Conservation (phyloP, 2,888 invertebrate species). For the Mesochorus sp. region DNA sequence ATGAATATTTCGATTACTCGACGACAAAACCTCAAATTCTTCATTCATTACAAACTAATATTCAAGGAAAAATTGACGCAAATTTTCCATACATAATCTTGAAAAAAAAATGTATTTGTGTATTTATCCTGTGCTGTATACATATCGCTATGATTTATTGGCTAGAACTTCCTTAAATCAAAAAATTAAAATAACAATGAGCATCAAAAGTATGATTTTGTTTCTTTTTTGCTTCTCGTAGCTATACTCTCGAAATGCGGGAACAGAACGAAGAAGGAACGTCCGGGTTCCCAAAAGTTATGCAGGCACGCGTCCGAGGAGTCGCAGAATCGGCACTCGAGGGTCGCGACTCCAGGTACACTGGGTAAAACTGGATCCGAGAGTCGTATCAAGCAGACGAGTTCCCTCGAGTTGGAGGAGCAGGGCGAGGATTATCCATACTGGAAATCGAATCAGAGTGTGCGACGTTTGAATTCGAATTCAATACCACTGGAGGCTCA, state of each 20-base stretch:
- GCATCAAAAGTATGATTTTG: background rate
- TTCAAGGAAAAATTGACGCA: background rate
- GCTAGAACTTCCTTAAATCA: too few relatives aligned
- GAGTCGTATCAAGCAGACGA: slow-evolving; percentile 83
- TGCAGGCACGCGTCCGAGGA: slow-evolving; percentile 79
- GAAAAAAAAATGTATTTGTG: too few relatives aligned
- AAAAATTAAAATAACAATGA: slow-evolving; percentile 1
- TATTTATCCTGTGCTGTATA: too few relatives aligned
- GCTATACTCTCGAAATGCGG: slow-evolving; percentile 72
- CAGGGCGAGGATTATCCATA: slow-evolving; percentile 77
- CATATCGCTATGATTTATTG: too few relatives aligned
- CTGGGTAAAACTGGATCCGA: slow-evolving; percentile 81
- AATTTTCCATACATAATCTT: background rate
- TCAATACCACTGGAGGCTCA: slow-evolving; percentile 78
- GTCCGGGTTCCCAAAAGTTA: slow-evolving; percentile 72
- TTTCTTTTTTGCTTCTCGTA: slow-evolving; percentile 16
- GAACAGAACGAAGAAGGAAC: slow-evolving; percentile 74
- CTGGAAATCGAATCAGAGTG: slow-evolving; percentile 79
- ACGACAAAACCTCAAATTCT: too few relatives aligned
- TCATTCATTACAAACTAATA: too few relatives aligned
- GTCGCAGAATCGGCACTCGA: slow-evolving; percentile 75
- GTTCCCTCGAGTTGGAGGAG: slow-evolving; percentile 84
- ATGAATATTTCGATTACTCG: too few relatives aligned
- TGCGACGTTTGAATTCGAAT: slow-evolving; percentile 76
- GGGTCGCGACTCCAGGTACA: slow-evolving; percentile 80